Percentiles rank a stretch among this genome's conserved stretches.
These are phyloP conservation scores for Tenebrosternarchus preto DNA, from an alignment of 2,113 vertebrate genomes.

Conservation along the genomic window DNA sequence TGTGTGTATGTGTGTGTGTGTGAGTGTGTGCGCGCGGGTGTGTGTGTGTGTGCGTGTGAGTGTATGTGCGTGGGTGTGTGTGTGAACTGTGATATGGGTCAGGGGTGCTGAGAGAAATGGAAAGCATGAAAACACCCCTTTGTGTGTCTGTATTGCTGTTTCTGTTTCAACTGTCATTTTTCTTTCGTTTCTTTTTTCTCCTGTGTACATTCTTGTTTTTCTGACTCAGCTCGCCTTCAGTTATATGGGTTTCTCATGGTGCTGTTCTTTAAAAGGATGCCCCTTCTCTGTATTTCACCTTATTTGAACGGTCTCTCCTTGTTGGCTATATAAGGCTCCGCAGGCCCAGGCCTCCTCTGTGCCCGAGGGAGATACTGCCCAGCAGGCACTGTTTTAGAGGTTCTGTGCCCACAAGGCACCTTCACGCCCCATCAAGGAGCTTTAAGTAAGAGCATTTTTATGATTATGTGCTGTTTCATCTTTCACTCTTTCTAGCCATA, in stretches of 20 bases:
- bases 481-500: not conserved
- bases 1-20: conserved; percentile 15
- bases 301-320: not conserved
- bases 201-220: conserved; percentile 5
- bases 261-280: not conserved
- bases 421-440: conserved; percentile 80
- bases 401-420: conserved; percentile 76
- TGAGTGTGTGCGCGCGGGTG: not conserved
- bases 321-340: conserved; percentile 67
- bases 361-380: conserved; percentile 80
- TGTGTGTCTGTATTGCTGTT: conserved; percentile 6
- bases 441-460: conserved; percentile 66
- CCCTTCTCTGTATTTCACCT: not conserved
- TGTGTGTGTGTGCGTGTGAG: conserved; percentile 3
- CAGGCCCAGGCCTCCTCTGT: conserved; percentile 75
- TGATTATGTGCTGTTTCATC: not conserved
- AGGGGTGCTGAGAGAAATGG: conserved; percentile 38
- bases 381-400: conserved; percentile 74
- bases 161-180: conserved; percentile 44
- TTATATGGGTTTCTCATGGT: not conserved
- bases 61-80: not conserved
- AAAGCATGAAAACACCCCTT: conserved; percentile 28
- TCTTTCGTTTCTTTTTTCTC: conserved; percentile 3
- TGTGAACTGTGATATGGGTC: conserved; percentile 45
- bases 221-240: not conserved